A percentile compares a stretch with the other conserved stretches of the same genome.
Conservation (phyloP, 2,797 vertebrate species). For the Hydrocynus forskahlii region DNA sequence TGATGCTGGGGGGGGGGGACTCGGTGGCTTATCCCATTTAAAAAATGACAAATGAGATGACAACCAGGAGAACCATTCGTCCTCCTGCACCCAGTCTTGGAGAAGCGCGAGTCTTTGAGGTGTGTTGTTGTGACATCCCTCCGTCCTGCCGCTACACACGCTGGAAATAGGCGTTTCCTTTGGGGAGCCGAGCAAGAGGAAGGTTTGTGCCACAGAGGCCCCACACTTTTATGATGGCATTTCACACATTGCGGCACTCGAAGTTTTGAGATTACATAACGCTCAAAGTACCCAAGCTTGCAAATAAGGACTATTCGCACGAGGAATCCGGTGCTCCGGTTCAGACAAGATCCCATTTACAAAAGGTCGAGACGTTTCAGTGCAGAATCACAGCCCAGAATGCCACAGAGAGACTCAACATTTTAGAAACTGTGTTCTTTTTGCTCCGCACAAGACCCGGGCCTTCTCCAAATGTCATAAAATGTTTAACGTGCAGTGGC, state of each 20-base stretch:
- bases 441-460: neutral
- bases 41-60: slow-evolving; percentile 40
- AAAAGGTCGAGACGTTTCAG: neutral
- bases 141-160: slow-evolving; percentile 13
- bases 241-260: slow-evolving; percentile 31
- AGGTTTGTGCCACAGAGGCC: neutral
- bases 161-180: slow-evolving; percentile 32
- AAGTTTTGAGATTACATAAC: slow-evolving; percentile 24
- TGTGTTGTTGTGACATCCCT: slow-evolving; percentile 6
- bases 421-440: neutral
- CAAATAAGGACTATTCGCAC: slow-evolving; percentile 2
- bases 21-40: slow-evolving; percentile 25
- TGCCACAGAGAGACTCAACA: slow-evolving; percentile 22
- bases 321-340: neutral
- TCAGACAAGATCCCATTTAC: slow-evolving; percentile 4
- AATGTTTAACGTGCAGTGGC: slow-evolving; percentile 22
- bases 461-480: slow-evolving; percentile 35
- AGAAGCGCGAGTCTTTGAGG: slow-evolving; percentile 28
- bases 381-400: neutral
- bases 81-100: neutral
- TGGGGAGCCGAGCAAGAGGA: neutral
- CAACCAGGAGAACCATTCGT: slow-evolving; percentile 29
- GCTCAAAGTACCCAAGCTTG: neutral
- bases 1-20: too few relatives aligned
- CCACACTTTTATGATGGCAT: slow-evolving; percentile 29